Evolutionary conservation across 2,113 vertebrate genomes (phyloP), one percentile per base, ranked within the genome.

Genomic region (Malaclemys terrapin): DNA sequence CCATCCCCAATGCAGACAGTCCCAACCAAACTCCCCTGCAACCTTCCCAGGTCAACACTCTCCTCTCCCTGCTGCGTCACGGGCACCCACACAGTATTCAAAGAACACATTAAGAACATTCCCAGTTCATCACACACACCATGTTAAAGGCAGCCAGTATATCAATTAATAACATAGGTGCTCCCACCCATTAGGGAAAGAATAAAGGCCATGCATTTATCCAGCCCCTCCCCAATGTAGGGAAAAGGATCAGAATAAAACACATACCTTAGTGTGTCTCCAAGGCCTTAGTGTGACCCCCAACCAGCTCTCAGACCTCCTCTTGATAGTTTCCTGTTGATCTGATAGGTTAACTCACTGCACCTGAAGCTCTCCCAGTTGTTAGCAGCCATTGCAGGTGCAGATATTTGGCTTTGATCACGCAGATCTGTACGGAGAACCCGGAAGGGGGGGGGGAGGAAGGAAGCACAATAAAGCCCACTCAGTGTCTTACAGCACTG

Each of bases 391-490:
- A 12, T 11, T 11, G 38, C 38, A 25, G 22, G 10, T 25, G 38
- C 38, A 25, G 3, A 4, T 8, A 42, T 42, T 80, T 87, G 57
- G 78, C n/a, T 59, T 47, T 84, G n/a, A 24, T 75, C 38, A 25
- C 10, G 1, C 72, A 24, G 38, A 75, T 10, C 72, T 75, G 72
- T 13, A 75, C 1, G 22, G 10, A 20, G 10, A 42, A 42, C 38
- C 69, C 5, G 5, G 69, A 17, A n/a, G 16, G n/a, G 19, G 38
- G 42, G 42, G 1, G 20, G 3, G 6, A 69, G 5, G 3, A 75
- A 95, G 93, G 84, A 97, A 91, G 80, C 54, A 82, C n/a, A 52
- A 72, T 80, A 94, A 38, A 95, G 94, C 65, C 90, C 87, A 91
- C 85, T 78, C 42, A 0, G 62, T 88, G 96, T 95, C 87, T 96